Base-by-base conservation (phyloP, 2,113 vertebrate species). In the Deroptyus accipitrinus region DNA sequence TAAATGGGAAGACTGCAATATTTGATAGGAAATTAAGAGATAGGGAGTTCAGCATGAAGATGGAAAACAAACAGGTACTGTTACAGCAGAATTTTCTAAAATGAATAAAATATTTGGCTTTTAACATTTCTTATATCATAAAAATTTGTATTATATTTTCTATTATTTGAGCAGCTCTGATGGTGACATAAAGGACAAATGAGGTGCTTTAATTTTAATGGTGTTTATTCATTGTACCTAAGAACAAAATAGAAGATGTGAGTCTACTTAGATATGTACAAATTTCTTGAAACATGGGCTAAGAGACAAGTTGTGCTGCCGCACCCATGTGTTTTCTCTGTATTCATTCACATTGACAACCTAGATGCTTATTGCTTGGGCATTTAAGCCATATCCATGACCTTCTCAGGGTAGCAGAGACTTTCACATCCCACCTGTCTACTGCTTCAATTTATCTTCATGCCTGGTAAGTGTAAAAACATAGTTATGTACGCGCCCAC, bases 191-290 rank as follows among this genome's bases (percentile, higher is more conserved):
- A 55, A 55, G 64, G 24, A 17, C 28, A 66, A 67, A 59, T 24
- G 3, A 79, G 4, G 4, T 57, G 28, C 7, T 74, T 95, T 89
- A 69, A 49, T 68, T 90, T 88, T 76, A 76, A 28, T 13, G 68
- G 7, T 24, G 6, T 31, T 62, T 78, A 67, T 39, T 89, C 55
- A 37, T 81, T 67, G 18, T 68, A 41, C 11, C 27, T 14, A 25
- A 83, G 51, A 70, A 63, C 7, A 80, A 80, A 94, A 82, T 12
- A 63, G 18, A 54, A 74, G 33, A 42, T 62, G 7, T 84, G 39
- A 63, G 1, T 52, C 25, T 78, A 15, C 22, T 75, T 78, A 61
- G 33, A 48, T 27, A 61, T 0, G 0, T 42, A 70, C 14, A 52
- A 6, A 31, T 52, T 62, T 49, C 4, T 67, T 70, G 51, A 87